Percentiles rank a stretch among this genome's conserved stretches.
Conservation (phyloP, 2,797 vertebrate genomes). For the Bucorvus abyssinicus region DNA sequence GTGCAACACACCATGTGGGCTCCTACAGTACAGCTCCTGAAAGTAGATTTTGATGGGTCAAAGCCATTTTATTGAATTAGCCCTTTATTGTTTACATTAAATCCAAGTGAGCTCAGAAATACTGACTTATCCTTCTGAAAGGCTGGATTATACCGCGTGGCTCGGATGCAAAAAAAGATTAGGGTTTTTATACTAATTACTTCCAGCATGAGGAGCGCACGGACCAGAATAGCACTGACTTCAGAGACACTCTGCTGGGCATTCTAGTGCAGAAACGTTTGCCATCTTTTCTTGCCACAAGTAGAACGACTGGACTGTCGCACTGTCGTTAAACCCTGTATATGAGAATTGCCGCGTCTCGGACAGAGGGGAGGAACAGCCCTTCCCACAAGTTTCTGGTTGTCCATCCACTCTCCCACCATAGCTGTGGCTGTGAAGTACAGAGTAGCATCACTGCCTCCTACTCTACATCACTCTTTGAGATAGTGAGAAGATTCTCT, state of each 20-base stretch:
- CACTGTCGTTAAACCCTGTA: rapidly evolving
- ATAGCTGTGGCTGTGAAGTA: neutral
- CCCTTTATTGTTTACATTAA: conserved; percentile 69
- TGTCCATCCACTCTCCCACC: neutral
- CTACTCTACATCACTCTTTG: neutral
- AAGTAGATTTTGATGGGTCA: conserved; percentile 59
- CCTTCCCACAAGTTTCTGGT: neutral
- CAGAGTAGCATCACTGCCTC: neutral
- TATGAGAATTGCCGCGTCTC: neutral
- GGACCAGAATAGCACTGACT: neutral
- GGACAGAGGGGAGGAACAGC: neutral
- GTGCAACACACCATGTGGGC: conserved; percentile 17
- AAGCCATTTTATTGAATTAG: conserved; percentile 66
- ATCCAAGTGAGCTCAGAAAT: conserved; percentile 70
- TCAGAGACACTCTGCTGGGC: conserved; percentile 21
- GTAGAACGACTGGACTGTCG: neutral
- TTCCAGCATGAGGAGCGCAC: conserved; percentile 31
- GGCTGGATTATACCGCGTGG: conserved; percentile 63
- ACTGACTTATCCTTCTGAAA: conserved; percentile 71
- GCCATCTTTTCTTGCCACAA: neutral
- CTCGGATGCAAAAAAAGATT: conserved; percentile 56
- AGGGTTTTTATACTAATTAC: conserved; percentile 59
- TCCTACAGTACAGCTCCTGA: conserved; percentile 29
- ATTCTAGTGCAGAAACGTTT: neutral
- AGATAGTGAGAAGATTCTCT: neutral